Percentiles rank a stretch among this genome's conserved stretches.
phyloP scores from a whole-genome alignment of 2,113 vertebrate species.

The Calyptomena viridis region DNA sequence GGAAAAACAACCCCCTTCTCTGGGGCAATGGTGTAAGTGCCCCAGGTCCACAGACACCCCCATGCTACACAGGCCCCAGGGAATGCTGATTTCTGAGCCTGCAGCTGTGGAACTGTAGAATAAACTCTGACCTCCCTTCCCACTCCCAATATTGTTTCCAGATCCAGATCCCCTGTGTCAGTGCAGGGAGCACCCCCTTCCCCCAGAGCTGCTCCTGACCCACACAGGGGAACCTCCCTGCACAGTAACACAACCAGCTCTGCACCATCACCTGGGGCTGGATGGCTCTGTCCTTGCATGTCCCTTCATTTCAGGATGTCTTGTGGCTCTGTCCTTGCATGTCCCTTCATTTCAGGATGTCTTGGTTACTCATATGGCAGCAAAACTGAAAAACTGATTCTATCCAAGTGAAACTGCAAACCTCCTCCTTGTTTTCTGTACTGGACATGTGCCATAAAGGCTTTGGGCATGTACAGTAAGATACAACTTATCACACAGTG shows the following conservation, averaged over 20 bases:
- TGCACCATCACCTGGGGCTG: too few species aligned
- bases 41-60: constrained; percentile 45
- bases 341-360: neutral
- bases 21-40: constrained; percentile 34
- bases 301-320: too few species aligned
- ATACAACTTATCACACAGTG: neutral
- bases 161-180: too few species aligned
- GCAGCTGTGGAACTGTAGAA: too few species aligned
- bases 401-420: neutral
- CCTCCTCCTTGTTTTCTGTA: neutral
- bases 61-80: constrained; percentile 60
- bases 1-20: neutral
- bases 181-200: too few species aligned
- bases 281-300: too few species aligned
- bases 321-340: too few species aligned
- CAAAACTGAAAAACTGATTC: neutral
- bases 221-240: too few species aligned
- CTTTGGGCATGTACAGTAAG: neutral
- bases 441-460: neutral
- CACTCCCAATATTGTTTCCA: too few species aligned
- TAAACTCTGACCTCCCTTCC: too few species aligned
- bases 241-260: too few species aligned
- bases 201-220: too few species aligned
- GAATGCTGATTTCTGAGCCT: constrained; percentile 43
- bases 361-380: neutral